These are phyloP conservation scores for Polylopha cassiicola DNA, from an alignment of 2,888 invertebrate genomes.

Conservation along the genomic window DNA sequence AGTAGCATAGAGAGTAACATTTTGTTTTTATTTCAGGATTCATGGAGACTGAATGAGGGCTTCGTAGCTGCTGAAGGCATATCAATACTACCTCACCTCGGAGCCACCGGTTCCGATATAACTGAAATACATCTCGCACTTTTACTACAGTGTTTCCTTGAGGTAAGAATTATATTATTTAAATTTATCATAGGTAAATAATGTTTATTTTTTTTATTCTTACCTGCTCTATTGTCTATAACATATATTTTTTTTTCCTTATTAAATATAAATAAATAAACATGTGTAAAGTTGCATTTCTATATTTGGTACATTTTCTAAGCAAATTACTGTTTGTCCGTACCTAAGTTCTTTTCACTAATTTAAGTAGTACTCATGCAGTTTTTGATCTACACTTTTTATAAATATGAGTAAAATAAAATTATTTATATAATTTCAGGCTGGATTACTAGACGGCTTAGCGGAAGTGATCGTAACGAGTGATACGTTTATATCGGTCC, in stretches of 20 bases:
- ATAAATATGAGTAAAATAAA: slow-evolving; percentile 3
- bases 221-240: too few relatives aligned
- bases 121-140: slow-evolving; percentile 94
- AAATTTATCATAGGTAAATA: slow-evolving; percentile 1
- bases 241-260: too few relatives aligned
- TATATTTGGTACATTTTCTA: too few relatives aligned
- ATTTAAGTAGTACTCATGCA: too few relatives aligned
- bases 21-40: slow-evolving; percentile 81
- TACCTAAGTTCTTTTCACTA: too few relatives aligned
- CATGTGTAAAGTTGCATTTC: too few relatives aligned
- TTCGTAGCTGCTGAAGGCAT: slow-evolving; percentile 96
- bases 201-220: not conserved
- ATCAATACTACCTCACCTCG: slow-evolving; percentile 89
- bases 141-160: slow-evolving; percentile 91
- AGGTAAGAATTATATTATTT: slow-evolving; percentile 60
- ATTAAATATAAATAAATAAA: too few relatives aligned
- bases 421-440: slow-evolving; percentile 48
- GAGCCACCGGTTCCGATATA: slow-evolving; percentile 91
- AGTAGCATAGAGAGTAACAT: too few relatives aligned
- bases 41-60: slow-evolving; percentile 94
- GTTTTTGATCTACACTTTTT: not conserved
- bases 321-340: too few relatives aligned
- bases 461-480: slow-evolving; percentile 94
- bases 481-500: slow-evolving; percentile 92
- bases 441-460: slow-evolving; percentile 90